A percentile compares a stretch with the other conserved stretches of the same genome.
Evolutionary conservation across 2,888 invertebrate species (phyloP).

Genomic region (Campoplex nolae): DNA sequence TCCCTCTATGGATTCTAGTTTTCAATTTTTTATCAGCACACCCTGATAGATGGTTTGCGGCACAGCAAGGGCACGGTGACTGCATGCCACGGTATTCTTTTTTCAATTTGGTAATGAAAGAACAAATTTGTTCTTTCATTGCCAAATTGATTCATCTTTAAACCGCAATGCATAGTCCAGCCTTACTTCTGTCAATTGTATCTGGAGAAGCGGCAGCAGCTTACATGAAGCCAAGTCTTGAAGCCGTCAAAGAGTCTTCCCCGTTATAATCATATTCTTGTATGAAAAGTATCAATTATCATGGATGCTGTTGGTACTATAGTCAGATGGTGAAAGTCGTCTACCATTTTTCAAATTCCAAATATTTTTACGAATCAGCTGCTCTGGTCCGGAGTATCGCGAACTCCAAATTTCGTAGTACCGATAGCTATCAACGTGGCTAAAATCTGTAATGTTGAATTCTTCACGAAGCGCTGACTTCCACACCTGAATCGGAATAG

Average conservation of each 20-base stretch:
- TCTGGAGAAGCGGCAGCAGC: not conserved
- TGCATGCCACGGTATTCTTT: no score
- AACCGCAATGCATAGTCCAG: no score
- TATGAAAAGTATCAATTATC: not conserved
- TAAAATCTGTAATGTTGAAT: constrained; percentile 79
- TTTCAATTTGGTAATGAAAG: no score
- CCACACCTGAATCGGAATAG: constrained; percentile 84
- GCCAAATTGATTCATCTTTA: no score
- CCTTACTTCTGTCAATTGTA: not conserved
- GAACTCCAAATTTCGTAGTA: constrained; percentile 85
- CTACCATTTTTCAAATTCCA: constrained; percentile 46
- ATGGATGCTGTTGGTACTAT: constrained; percentile 32
- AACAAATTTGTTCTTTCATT: no score
- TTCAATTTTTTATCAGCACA: no score
- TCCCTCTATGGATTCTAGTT: no score
- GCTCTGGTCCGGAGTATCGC: constrained; percentile 80
- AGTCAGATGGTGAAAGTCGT: constrained; percentile 54
- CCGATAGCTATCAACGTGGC: constrained; percentile 82
- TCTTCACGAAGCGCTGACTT: constrained; percentile 84
- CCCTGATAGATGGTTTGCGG: no score
- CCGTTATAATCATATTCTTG: not conserved
- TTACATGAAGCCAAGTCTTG: not conserved
- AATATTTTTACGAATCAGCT: constrained; percentile 63
- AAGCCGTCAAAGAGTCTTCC: no score
- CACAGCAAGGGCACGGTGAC: no score